These are phyloP conservation scores for Leptoteleia sp. DNA, from an alignment of 1,140 invertebrate genomes.

Conservation along the genomic window DNA sequence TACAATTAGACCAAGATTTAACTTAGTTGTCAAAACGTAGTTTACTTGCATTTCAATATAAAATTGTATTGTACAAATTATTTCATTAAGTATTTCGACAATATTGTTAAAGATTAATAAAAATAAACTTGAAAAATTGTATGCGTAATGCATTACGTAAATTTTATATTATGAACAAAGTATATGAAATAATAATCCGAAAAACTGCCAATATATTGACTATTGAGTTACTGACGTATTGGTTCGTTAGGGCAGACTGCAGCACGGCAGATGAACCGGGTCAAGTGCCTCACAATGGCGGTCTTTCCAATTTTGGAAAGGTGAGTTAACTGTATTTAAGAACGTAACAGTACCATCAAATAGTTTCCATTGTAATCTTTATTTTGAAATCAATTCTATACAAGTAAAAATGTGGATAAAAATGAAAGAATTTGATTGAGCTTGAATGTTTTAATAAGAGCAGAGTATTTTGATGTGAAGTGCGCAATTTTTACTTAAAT, in stretches of 20 bases:
- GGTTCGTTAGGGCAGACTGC: conserved; percentile 87
- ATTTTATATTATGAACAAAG: conserved; percentile 26
- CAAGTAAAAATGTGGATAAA: too few relatives aligned
- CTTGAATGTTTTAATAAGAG: too few relatives aligned
- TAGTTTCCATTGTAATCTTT: too few relatives aligned
- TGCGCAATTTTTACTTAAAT: too few relatives aligned
- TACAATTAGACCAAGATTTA: conserved; percentile 1
- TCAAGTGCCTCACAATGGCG: conserved; percentile 85
- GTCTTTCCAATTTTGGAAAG: conserved; percentile 89
- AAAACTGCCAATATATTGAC: conserved; percentile 62
- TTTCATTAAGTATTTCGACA: too few relatives aligned
- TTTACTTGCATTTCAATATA: too few relatives aligned
- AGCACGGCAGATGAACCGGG: conserved; percentile 85
- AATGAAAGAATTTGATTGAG: too few relatives aligned
- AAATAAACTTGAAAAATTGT: background rate
- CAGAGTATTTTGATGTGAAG: too few relatives aligned
- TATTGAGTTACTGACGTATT: conserved; percentile 80
- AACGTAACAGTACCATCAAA: conserved; percentile 37
- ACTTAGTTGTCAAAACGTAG: too few relatives aligned
- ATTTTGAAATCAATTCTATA: too few relatives aligned
- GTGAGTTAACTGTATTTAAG: conserved; percentile 79
- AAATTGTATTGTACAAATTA: too few relatives aligned
- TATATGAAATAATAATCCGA: conserved; percentile 43
- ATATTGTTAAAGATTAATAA: too few relatives aligned
- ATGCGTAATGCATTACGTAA: conserved; percentile 7